Base-by-base conservation (phyloP, 2,113 vertebrate species). In the Mixornis gularis region DNA sequence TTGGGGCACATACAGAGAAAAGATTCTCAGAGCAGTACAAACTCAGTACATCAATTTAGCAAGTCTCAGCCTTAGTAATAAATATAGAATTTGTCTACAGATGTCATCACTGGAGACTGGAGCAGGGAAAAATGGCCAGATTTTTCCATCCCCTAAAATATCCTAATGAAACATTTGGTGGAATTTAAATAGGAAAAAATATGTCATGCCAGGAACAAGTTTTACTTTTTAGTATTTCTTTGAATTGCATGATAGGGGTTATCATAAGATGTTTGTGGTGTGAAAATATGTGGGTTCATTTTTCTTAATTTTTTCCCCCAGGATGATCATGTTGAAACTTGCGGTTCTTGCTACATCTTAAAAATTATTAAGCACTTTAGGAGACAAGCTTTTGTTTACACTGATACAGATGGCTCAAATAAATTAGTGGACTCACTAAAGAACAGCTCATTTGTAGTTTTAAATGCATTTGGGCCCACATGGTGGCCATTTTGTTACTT, bases 331-430 rank as follows among this genome's bases (percentile, higher is more conserved):
- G 49, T 71, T 94, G 81, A 96, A 96, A 96, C 91, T 93, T 83
- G 51, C 74, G 64, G 89, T 93, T 79, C 53, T 65, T 41, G 40
- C 78, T 94, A 70, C 29, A 82, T 68, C 85, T 83, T 91, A 95
- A 94, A 94, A 91, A 95, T 77, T 88, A 95, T 62, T 94, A 95
- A 96, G 84, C 89, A 74, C 69, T 96, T 97, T 90, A 94, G 93
- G 93, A 97, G 91, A 95, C 72, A 95, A 97, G 94, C 60, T 93
- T 96, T 95, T 94, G 88, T 96, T 97, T 94, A 95, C 66, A 79
- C 44, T 93, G 82, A 93, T 85, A 97, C 97, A 98, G 97, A 98
- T 98, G 97, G 97, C 89, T 95, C 41, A 95, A 98, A 98, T 97
- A 97, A 97, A 98, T 98, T 97, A 97, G 74, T 89, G 86, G 90